A percentile compares a stretch with the other conserved stretches of the same genome.
Evolutionary conservation across 2,113 vertebrate species (phyloP).

Genomic region (Baryphthengus martii): DNA sequence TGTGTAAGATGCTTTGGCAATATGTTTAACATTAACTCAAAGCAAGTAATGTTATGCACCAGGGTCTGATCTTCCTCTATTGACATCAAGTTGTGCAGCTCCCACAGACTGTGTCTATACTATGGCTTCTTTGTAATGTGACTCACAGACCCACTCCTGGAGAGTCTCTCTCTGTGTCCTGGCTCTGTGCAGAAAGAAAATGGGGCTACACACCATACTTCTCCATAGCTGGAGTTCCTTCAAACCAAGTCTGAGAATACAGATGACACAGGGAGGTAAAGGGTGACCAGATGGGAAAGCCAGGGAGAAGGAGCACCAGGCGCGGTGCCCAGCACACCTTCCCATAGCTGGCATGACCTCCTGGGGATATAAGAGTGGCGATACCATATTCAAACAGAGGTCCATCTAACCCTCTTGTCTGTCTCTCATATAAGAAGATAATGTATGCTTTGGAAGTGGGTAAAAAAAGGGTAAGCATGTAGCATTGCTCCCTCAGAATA

Average conservation of each 20-base stretch:
- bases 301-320: not conserved
- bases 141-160: rapidly evolving
- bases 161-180: not conserved
- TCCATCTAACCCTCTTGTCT: not conserved
- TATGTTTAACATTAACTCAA: constrained; percentile 46
- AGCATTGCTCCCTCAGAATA: not conserved
- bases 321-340: not conserved
- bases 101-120: not conserved
- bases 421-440: not conserved
- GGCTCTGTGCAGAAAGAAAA: not conserved
- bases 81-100: not conserved
- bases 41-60: constrained; percentile 8
- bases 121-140: not conserved
- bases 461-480: not conserved
- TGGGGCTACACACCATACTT: not conserved
- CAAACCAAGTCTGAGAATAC: rapidly evolving
- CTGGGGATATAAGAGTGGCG: not conserved
- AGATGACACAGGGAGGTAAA: rapidly evolving
- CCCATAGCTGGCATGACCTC: not conserved
- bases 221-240: not conserved
- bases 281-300: not conserved
- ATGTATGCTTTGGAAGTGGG: not conserved
- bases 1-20: constrained; percentile 25
- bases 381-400: rapidly evolving
- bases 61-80: constrained; percentile 10